phyloP scores from a whole-genome alignment of 1,140 invertebrate genomes.

The Pseudomyrmex concolor region DNA sequence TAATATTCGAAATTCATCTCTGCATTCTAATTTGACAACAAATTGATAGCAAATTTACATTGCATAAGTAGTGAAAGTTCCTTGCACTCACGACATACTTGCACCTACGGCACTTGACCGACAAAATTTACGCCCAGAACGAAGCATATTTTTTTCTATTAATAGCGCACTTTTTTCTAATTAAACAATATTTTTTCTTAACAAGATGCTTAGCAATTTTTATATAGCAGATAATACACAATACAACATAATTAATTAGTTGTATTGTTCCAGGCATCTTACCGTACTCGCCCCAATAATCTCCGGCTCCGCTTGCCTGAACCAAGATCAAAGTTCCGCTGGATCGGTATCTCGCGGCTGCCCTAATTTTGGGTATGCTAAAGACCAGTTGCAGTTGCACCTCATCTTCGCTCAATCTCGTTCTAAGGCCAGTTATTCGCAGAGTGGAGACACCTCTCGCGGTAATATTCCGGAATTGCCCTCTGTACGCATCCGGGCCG shows the following conservation, averaged over 20 bases:
- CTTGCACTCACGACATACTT: constrained; percentile 26
- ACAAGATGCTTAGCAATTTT: background rate
- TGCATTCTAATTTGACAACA: background rate
- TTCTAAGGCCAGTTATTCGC: constrained; percentile 90
- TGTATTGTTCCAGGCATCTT: constrained; percentile 60
- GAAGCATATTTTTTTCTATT: too few species aligned
- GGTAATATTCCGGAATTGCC: constrained; percentile 91
- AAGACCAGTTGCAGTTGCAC: constrained; percentile 92
- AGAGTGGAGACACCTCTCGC: constrained; percentile 92
- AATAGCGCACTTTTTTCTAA: background rate
- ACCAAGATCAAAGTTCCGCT: constrained; percentile 91
- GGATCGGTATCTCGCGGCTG: constrained; percentile 90
- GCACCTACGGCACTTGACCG: constrained; percentile 14
- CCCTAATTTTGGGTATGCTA: constrained; percentile 91
- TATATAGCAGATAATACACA: too few species aligned
- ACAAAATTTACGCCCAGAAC: background rate
- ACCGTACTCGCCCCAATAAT: constrained; percentile 95
- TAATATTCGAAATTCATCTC: background rate
- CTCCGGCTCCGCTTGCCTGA: constrained; percentile 91
- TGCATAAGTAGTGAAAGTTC: constrained; percentile 58
- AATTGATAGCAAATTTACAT: constrained; percentile 46
- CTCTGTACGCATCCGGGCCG: constrained; percentile 91
- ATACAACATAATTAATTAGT: background rate
- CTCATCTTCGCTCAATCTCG: constrained; percentile 85
- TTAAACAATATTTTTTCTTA: background rate